Evolutionary conservation across 1,140 invertebrate species (phyloP), one percentile per base, ranked within the genome.

Genomic region (Manduca sexta): DNA sequence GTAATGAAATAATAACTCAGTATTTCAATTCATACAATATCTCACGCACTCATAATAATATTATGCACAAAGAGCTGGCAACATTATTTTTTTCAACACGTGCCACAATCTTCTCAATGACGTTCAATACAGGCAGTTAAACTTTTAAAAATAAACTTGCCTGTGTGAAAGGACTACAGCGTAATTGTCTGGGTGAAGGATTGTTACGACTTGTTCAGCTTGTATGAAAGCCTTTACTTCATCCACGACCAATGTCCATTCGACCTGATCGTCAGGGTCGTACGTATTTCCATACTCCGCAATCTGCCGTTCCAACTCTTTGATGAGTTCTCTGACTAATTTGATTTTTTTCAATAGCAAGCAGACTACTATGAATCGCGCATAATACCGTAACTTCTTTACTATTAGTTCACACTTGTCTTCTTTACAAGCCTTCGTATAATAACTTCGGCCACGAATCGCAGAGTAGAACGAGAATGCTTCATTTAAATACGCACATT

Each of bases 401-500:
- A 99, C 96, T 95, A 98, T 98, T 51, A 99, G 84, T 78, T 98
- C 97, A 55, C 95, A 95, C 71, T 94, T 93, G 85, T 98, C 95
- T 81, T 98, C 97, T 80, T 97, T 97, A 45, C 92, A 92, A 0
- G 96, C 96, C 69, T 96, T 91, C 34, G 95, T 97, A 76, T 98
- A 99, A 78, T 99, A 99, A 2, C 94, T 95, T 66, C 97, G 88
- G 40, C 94, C 94, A 51, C 97, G 86, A 66, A 99, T 99, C 1
- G 97, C 97, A 17, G 95, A 94, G 88, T 99, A 99, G 85, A 99
- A 99, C 17, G 96, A 95, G 85, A 93, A 98, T 29, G 97, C 95
- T 88, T 98, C 97, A 77, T 96, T 95, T 54, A 99, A 88, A 84
- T 98, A 98, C 84, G 95, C 97, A 17, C 95, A 97, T 88, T 99